Percentiles rank a stretch among this genome's conserved stretches.
These are phyloP conservation scores for Tiaroga cobitis DNA, from an alignment of 2,797 vertebrate genomes.

Conservation along the genomic window DNA sequence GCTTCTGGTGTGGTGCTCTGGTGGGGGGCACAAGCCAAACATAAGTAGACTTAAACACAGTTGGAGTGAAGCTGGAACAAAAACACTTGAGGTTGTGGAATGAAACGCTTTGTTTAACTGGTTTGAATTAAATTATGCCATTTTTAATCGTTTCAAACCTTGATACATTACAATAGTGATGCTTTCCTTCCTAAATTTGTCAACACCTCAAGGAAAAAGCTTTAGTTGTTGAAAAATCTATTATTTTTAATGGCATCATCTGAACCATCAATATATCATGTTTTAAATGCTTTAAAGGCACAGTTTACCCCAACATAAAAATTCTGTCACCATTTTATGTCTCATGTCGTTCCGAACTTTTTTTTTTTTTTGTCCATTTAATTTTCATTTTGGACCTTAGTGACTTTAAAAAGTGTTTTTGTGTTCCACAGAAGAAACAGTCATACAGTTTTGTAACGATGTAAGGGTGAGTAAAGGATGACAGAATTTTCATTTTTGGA, in stretches of 20 bases:
- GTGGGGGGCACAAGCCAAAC: slow-evolving; percentile 34
- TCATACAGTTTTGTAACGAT: not conserved
- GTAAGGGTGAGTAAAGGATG: not conserved
- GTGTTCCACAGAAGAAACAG: not conserved
- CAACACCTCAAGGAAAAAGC: not conserved
- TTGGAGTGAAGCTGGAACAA: slow-evolving; percentile 21
- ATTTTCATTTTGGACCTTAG: not conserved
- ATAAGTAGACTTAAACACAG: slow-evolving; percentile 41
- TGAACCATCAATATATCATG: not conserved
- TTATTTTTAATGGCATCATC: not conserved
- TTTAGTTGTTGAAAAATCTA: not conserved
- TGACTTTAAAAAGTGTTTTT: not conserved
- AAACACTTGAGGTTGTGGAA: not conserved
- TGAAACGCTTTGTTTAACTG: not conserved
- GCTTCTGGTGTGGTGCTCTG: slow-evolving; percentile 30
- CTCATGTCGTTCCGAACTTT: not conserved
- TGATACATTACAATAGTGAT: not conserved
- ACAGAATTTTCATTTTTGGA: not conserved
- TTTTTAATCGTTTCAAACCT: slow-evolving; percentile 4
- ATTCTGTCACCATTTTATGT: not conserved
- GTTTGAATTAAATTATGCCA: not conserved
- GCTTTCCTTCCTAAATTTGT: not conserved
- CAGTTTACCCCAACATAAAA: not conserved
- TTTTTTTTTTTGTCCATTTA: too few species aligned
- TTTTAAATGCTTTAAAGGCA: not conserved